Evolutionary conservation across 2,797 vertebrate species (phyloP).

Genomic region (Champsocephalus esox): DNA sequence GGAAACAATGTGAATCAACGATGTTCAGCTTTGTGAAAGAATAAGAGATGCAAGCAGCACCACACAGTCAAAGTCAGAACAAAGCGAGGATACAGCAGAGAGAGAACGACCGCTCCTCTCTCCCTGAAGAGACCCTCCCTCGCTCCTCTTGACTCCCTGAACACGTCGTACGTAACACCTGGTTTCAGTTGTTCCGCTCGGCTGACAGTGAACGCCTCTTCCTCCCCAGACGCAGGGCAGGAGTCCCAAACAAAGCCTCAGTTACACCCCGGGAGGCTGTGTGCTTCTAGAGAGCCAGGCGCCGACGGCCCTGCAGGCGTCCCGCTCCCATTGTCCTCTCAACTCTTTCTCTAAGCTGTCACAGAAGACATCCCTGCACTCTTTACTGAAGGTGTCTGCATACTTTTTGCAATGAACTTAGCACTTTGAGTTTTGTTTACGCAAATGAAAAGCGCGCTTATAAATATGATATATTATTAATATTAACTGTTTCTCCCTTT

Average conservation of each 20-base stretch:
- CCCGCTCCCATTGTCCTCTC: not conserved
- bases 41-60: too few relatives aligned
- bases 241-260: constrained; percentile 16
- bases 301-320: not conserved
- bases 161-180: not conserved
- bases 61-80: too few relatives aligned
- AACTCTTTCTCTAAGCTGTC: not conserved
- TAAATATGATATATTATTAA: too few relatives aligned
- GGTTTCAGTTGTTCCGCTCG: not conserved
- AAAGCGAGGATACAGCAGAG: too few relatives aligned
- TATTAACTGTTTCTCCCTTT: not conserved
- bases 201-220: not conserved
- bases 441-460: too few relatives aligned
- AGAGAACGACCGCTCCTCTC: too few relatives aligned
- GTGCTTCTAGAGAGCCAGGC: not conserved
- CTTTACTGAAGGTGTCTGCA: not conserved
- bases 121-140: too few relatives aligned
- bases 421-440: too few relatives aligned
- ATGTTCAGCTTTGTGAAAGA: too few relatives aligned
- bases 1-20: too few relatives aligned
- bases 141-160: not conserved
- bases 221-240: constrained; percentile 15
- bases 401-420: not conserved
- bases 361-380: not conserved
- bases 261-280: not conserved